Conservation (phyloP, 2,888 invertebrate species). For the Leucozona laternaria region DNA sequence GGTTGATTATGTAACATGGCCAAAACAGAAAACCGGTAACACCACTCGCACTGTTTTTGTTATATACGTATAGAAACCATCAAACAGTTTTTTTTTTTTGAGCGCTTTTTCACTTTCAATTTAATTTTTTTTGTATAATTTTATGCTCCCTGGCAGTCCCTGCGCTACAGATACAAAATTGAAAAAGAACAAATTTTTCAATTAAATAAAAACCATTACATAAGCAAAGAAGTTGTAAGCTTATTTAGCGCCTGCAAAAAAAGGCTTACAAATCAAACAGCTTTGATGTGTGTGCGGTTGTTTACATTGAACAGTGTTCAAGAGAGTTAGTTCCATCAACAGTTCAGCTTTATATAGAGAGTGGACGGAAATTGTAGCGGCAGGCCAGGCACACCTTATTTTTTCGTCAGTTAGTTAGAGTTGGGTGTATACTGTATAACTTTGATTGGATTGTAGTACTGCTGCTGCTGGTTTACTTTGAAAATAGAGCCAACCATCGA, state of each 20-base stretch:
- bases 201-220: slow-evolving; percentile 58
- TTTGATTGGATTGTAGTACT: slow-evolving; percentile 34
- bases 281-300: slow-evolving; percentile 32
- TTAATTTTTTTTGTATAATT: neutral
- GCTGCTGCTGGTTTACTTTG: neutral
- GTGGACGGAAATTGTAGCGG: slow-evolving; percentile 46
- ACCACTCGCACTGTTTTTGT: neutral
- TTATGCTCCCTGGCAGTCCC: neutral
- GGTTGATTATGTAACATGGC: slow-evolving; percentile 63
- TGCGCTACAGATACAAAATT: slow-evolving; percentile 35
- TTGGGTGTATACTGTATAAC: slow-evolving; percentile 28
- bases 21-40: slow-evolving; percentile 69
- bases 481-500: slow-evolving; percentile 52
- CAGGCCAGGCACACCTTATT: slow-evolving; percentile 58
- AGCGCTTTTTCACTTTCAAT: slow-evolving; percentile 65
- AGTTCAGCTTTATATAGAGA: neutral
- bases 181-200: slow-evolving; percentile 48
- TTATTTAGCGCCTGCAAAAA: slow-evolving; percentile 9
- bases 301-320: slow-evolving; percentile 22
- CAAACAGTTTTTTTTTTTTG: slow-evolving; percentile 44
- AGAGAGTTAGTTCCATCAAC: slow-evolving; percentile 26
- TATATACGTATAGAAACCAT: neutral
- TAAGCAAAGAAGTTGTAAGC: slow-evolving; percentile 49
- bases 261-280: slow-evolving; percentile 14
- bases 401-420: neutral